Base-by-base conservation (phyloP, 1,140 invertebrate genomes). In the Papilio polyxenes region DNA sequence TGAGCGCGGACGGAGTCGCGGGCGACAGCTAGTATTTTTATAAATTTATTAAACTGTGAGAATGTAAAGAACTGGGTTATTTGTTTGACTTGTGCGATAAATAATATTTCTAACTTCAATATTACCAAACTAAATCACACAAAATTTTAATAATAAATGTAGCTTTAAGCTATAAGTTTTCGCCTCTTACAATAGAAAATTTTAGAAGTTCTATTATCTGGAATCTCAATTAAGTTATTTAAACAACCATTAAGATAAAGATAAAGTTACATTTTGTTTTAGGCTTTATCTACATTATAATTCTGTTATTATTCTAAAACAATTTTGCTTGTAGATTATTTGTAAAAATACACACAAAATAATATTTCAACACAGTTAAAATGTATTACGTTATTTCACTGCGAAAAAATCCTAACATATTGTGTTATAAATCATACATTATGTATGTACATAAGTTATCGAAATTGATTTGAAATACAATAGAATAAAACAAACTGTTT, bases 201-300 rank as follows among this genome's bases (percentile, higher is more conserved):
- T 31, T 15, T 37, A 72, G 31, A 72, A 72, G 13, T 40, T 37
- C 13, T 72, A 13, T 65, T 72, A 37, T 72, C 65, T 72, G 65
- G 11, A 72, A 72, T 13, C 4, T 72, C 11, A 72, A 72, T 31
- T 15, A 72, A 72, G 65, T 72, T 72, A 72, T 72, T 72, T 72
- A 37, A 72, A 72, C 65, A 72, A 37, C 31, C 65, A 72, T 69
- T 37, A 69, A 69, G 62, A 69, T 72, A 72, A 72, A 40, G 59
- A 23, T 65, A 65, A 65, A 65, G 65, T 72, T 37, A 31, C 31
- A 37, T 15, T 72, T 37, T 15, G n/a, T 72, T 40, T 37, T 15
- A 72, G 37, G 13, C 13, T 37, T 72, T 37, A 37, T 40, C 20
- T 65, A 31, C 23, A 17, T 37, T 72, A 3, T 69, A 69, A 72